Base-by-base conservation (phyloP, 2,888 invertebrate genomes). In the Elmis aenea region DNA sequence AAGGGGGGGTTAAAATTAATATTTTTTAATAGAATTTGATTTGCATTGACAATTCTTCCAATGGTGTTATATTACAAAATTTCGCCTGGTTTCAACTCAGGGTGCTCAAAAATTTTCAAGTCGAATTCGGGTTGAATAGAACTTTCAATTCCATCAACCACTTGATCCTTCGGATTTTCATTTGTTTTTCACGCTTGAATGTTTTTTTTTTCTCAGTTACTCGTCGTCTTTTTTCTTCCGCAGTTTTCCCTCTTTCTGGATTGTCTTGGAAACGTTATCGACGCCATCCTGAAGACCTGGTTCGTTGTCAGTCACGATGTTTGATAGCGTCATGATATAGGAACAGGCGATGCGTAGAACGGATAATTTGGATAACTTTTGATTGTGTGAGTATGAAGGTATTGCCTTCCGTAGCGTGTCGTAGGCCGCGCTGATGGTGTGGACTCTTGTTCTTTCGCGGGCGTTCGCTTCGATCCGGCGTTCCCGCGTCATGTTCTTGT, bases 341-440 rank as follows among this genome's bases (percentile, higher is more conserved):
- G 90, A 87, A 66, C 92, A 91, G 2, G 94, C 93, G 63, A 94
- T 91, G 68, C 92, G 78, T 42, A 95, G 67, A 9, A 95, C 92
- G 1, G 93, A 92, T 31, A 95, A 68, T 61, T 95, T 95, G 1
- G 92, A 92, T 13, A 95, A 76, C 68, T 94, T 93, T 68, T 93
- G 93, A 61, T 90, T 88, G 63, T 91, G 85, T 23, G 92, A 91
- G 64, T 92, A 94, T 0, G 93, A 81, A 2, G 94, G 94, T 24
- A 95, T 85, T 1, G 91, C 76, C 40, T 75, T 73, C 25, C 94
- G 74, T 5, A 95, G 70, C 1, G 87, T 90, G 50, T 95, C 94
- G 62, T 94, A 95, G 0, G 94, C 94, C 0, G 93, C 93, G 58
- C 92, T 92, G 49, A 95, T 95, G 1, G 94, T 94, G 65, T 95